These are phyloP conservation scores for Drosophila neonasuta DNA, from an alignment of 2,888 invertebrate species.

Conservation along the genomic window DNA sequence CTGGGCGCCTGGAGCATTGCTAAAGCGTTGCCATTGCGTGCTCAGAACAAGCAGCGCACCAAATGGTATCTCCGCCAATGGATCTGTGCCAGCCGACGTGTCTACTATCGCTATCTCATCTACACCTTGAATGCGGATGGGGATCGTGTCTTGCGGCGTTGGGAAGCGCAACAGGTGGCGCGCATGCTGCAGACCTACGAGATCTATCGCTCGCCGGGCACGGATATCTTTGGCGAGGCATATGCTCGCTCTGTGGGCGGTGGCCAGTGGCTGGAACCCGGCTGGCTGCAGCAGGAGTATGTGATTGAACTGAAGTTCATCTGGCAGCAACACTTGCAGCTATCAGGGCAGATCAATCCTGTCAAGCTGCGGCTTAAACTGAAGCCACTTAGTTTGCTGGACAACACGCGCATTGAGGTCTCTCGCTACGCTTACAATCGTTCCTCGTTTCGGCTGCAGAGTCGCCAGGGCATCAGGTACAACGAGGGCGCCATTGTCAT, in stretches of 20 bases:
- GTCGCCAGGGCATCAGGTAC: slow-evolving; percentile 63
- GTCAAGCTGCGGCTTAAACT: slow-evolving; percentile 33
- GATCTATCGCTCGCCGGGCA: slow-evolving; percentile 60
- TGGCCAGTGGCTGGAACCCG: slow-evolving; percentile 84
- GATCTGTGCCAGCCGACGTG: slow-evolving; percentile 84
- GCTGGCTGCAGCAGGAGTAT: slow-evolving; percentile 90
- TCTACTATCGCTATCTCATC: slow-evolving; percentile 78
- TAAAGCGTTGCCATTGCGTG: slow-evolving; percentile 83
- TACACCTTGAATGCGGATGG: slow-evolving; percentile 67
- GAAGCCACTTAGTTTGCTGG: slow-evolving; percentile 40
- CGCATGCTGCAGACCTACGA: slow-evolving; percentile 75
- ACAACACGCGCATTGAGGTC: slow-evolving; percentile 69
- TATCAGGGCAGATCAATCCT: slow-evolving; percentile 81
- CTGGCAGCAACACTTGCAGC: slow-evolving; percentile 88
- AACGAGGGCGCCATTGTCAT: slow-evolving; percentile 59
- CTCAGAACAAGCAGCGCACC: slow-evolving; percentile 72
- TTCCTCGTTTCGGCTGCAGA: slow-evolving; percentile 60
- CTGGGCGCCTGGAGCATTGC: slow-evolving; percentile 88
- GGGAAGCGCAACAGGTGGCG: slow-evolving; percentile 84
- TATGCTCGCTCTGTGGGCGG: slow-evolving; percentile 59
- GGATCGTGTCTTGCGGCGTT: slow-evolving; percentile 69
- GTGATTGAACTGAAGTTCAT: slow-evolving; percentile 90
- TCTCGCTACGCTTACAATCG: slow-evolving; percentile 64
- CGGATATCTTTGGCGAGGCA: slow-evolving; percentile 68
- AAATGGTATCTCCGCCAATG: slow-evolving; percentile 85